Base-by-base conservation (phyloP, 2,113 vertebrate genomes). In the Pampusana beccarii region DNA sequence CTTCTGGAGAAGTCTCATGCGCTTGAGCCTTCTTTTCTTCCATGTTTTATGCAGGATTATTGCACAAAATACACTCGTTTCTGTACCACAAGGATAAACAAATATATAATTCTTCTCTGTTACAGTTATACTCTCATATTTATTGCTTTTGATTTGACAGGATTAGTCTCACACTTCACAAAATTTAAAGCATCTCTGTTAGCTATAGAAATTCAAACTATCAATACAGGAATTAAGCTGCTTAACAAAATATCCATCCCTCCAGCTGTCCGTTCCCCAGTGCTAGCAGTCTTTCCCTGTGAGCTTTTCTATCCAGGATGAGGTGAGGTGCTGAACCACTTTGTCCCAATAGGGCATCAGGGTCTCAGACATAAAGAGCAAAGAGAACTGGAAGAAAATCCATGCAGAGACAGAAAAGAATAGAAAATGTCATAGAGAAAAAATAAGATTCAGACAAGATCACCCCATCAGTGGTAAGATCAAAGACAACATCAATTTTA, bases 91-190 rank as follows among this genome's bases (percentile, higher is more conserved):
- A 88, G 29, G 57, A 89, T 80, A 86, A 95, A 91, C 73, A 78
- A 75, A 87, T 50, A 81, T 72, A 66, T 62, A 80, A 88, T 78
- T 90, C 62, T 94, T 93, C 54, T 46, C 46, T 1, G 0, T 80
- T 92, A 90, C 87, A 93, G 91, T 91, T 85, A 83, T 83, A 15
- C 0, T 1, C 20, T 88, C 11, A 2, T 66, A 93, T 88, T 90
- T 80, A 92, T 24, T 70, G 71, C 40, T 82, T 93, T 89, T 93
- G 71, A 65, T 86, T 90, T 90, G 70, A 65, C 71, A 74, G 62
- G 70, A 65, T 95, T 91, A 91, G 87, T 72, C 87, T 86, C 62
- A 77, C 78, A 87, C 58, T 58, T 94, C 70, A 88, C 73, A 93
- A 91, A 95, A 94, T 95, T 93, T 96, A 86, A 96, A 46, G 36